phyloP scores from a whole-genome alignment of 1,140 invertebrate genomes.

The Ceratina calcarata region DNA sequence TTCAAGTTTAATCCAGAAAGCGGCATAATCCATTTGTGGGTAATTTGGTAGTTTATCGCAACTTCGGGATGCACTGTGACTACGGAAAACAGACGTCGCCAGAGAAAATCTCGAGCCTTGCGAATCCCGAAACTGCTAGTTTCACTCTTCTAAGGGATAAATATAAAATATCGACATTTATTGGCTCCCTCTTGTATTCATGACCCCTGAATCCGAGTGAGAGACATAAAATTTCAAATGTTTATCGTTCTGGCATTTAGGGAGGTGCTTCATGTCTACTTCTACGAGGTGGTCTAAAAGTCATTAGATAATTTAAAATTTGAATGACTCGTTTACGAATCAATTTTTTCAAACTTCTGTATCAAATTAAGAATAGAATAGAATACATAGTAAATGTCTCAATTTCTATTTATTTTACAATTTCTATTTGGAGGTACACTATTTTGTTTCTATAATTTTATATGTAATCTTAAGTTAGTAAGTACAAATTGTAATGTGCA shows the following conservation, averaged over 20 bases:
- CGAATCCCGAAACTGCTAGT: background rate
- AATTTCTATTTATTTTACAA: too few species aligned
- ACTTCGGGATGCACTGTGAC: background rate
- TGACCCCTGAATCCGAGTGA: background rate
- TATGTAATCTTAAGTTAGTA: too few species aligned
- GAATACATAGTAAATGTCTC: too few species aligned
- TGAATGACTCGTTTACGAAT: too few species aligned
- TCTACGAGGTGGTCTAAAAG: too few species aligned
- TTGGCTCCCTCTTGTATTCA: background rate
- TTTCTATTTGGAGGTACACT: too few species aligned
- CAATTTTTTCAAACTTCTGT: too few species aligned
- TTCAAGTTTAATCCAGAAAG: constrained; percentile 37
- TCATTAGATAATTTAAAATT: too few species aligned
- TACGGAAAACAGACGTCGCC: background rate
- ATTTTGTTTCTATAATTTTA: too few species aligned
- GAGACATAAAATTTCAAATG: background rate
- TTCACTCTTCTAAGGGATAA: background rate
- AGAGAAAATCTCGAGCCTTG: background rate
- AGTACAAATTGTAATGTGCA: too few species aligned
- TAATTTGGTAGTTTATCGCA: constrained; percentile 37
- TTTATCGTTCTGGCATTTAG: background rate
- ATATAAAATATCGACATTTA: background rate
- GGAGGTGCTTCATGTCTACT: background rate
- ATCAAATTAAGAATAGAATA: too few species aligned
- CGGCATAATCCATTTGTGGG: constrained; percentile 42